These are phyloP conservation scores for Semnornis frantzii DNA, from an alignment of 2,113 vertebrate genomes.

Conservation along the genomic window DNA sequence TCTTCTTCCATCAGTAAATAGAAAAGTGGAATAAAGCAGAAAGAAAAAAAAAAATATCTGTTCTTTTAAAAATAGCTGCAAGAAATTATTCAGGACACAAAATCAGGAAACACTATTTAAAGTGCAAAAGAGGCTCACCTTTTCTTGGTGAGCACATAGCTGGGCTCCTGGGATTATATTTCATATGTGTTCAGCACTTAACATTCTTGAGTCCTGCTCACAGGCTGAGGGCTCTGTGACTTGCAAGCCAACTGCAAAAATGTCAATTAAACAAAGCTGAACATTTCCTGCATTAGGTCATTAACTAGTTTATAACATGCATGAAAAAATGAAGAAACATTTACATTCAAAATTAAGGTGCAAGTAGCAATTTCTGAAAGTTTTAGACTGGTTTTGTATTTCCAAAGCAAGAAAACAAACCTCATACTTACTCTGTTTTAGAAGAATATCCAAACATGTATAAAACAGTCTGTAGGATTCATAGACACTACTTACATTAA, in stretches of 20 bases:
- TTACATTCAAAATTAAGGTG: not conserved
- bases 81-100: not conserved
- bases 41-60: not conserved
- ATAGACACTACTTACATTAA: not conserved
- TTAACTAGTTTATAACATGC: not conserved
- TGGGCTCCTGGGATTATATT: not conserved
- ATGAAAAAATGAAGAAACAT: not conserved
- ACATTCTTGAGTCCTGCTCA: not conserved
- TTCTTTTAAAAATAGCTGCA: not conserved
- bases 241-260: not conserved
- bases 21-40: not conserved
- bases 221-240: not conserved
- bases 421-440: not conserved
- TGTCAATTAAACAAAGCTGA: not conserved
- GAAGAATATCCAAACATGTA: not conserved
- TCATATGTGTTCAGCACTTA: not conserved
- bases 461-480: not conserved
- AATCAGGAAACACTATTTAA: not conserved
- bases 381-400: not conserved
- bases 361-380: not conserved
- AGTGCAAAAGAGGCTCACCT: not conserved
- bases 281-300: not conserved
- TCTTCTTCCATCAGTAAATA: conserved; percentile 58
- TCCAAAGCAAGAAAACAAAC: not conserved
- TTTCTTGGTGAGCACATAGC: not conserved